A percentile compares a stretch with the other conserved stretches of the same genome.
Evolutionary conservation across 2,888 invertebrate species (phyloP).

Genomic region (Empis livida): DNA sequence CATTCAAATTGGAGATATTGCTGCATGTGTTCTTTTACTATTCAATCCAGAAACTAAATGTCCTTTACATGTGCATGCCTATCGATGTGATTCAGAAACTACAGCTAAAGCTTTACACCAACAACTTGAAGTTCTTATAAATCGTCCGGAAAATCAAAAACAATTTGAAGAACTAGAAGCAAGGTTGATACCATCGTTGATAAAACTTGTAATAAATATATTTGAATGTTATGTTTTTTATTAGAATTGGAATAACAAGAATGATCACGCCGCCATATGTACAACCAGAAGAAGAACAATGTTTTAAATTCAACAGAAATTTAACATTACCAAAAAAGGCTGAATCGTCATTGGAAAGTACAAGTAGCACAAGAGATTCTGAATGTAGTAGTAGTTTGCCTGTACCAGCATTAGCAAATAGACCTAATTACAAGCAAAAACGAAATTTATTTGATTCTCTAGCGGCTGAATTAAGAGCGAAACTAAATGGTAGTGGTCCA

Average conservation of each 20-base stretch:
- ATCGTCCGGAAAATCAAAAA: constrained; percentile 73
- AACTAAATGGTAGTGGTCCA: constrained; percentile 47
- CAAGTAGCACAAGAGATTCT: constrained; percentile 54
- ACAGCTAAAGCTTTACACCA: constrained; percentile 79
- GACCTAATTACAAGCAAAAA: constrained; percentile 35
- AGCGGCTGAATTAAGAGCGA: constrained; percentile 78
- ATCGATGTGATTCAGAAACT: constrained; percentile 84
- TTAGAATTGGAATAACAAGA: no score
- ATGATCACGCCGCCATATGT: no score
- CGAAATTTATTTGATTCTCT: constrained; percentile 79
- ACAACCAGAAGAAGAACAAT: no score
- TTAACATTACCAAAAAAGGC: constrained; percentile 37
- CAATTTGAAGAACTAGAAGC: constrained; percentile 70
- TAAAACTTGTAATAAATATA: background rate
- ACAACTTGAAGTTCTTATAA: constrained; percentile 70
- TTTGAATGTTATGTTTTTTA: no score
- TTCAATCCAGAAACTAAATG: constrained; percentile 91
- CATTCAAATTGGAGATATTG: constrained; percentile 81
- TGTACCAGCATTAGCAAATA: constrained; percentile 23
- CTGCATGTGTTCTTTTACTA: constrained; percentile 82
- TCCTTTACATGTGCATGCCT: constrained; percentile 92
- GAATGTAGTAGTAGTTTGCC: constrained; percentile 46
- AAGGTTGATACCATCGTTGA: constrained; percentile 26
- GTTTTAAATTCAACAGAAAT: no score
- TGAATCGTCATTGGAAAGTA: constrained; percentile 61